Base-by-base conservation (phyloP, 2,797 vertebrate genomes). In the Caiman crocodilus region DNA sequence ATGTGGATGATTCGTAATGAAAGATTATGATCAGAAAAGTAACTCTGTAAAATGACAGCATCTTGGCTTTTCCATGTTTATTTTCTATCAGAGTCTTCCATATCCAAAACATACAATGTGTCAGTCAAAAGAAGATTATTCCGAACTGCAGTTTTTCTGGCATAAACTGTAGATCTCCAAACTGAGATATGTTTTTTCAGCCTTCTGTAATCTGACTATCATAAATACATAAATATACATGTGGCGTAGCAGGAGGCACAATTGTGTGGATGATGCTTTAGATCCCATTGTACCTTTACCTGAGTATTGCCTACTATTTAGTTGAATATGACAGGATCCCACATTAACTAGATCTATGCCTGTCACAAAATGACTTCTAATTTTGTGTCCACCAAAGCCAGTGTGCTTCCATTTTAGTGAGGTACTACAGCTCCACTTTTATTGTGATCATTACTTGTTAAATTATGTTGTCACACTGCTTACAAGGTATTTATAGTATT, bases 391-490 rank as follows among this genome's bases (percentile, higher is more conserved):
- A 5, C 30, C 60, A 1, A 0, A 76, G 18, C 55, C 35, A 67
- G 61, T 64, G 63, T 50, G 16, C 74, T 67, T 35, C 60, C 56
- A 71, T 20, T 69, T 42, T 76, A 50, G 60, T 16, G 26, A 87
- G 25, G 17, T 90, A n/a, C 63, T 50, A 79, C 71, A 58, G 30
- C 56, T 88, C 69, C 76, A 67, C 35, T 93, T 16, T 60, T 91
- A 69, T 88, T 78, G 74, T 85, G 65, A 87, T 86, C 89, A 28
- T 77, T 7, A 58, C 84, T 84, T 92, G 35, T 84, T 74, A 71
- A 59, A n/a, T 89, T 92, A 78, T 26, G 3, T 57, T 89, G 32
- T 20, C 91, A 57, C 79, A n/a, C 42, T 15, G 76, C 82, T 87
- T 94, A 55, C 1, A 0, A 85, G 56, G 55, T 82, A 42, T 90